A percentile compares a stretch with the other conserved stretches of the same genome.
Evolutionary conservation across 2,797 vertebrate genomes (phyloP).

Genomic region (Spheniscus humboldti): DNA sequence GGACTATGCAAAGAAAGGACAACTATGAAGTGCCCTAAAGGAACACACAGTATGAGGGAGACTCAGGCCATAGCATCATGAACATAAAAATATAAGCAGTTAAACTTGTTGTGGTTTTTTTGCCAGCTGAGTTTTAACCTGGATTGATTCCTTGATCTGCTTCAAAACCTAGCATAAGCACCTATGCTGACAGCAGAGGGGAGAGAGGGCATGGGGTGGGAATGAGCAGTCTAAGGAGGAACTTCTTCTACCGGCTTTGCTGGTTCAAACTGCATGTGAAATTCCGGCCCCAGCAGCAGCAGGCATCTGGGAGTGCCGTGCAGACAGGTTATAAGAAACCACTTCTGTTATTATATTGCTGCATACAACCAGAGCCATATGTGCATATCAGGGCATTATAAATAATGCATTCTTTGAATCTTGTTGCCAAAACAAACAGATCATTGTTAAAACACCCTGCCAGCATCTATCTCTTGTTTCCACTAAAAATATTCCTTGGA

Average conservation of each 20-base stretch:
- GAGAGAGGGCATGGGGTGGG: background rate
- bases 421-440: slow-evolving; percentile 52
- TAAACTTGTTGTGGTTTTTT: background rate
- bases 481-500: slow-evolving; percentile 38
- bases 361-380: background rate
- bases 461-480: slow-evolving; percentile 22
- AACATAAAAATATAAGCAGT: background rate
- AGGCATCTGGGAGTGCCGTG: background rate
- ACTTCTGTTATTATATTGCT: slow-evolving; percentile 5
- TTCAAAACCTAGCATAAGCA: background rate
- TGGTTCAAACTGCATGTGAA: background rate
- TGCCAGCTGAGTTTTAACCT: background rate
- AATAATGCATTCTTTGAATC: slow-evolving; percentile 44
- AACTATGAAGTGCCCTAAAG: background rate
- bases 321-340: slow-evolving; percentile 1
- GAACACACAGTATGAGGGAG: background rate
- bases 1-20: background rate
- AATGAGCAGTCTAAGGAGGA: background rate
- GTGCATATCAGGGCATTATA: slow-evolving; percentile 19
- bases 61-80: background rate
- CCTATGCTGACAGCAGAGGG: background rate
- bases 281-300: background rate
- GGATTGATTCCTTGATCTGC: background rate
- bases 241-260: background rate
- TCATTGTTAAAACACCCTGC: slow-evolving; percentile 5